Conservation (phyloP, 1,140 invertebrate species). For the Drosophila varians region DNA sequence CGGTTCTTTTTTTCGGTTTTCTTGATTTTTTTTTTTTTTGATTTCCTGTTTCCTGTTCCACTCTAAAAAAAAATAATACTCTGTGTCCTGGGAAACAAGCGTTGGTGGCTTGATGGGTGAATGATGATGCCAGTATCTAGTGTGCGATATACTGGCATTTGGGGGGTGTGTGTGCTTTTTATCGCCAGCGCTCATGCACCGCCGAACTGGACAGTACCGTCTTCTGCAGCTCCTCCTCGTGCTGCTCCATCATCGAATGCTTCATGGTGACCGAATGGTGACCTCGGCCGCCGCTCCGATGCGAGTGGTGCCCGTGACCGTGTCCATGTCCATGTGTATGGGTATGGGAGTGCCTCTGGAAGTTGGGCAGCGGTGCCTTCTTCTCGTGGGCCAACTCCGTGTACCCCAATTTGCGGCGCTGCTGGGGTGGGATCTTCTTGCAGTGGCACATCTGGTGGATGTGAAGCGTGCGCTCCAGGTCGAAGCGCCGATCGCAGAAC, state of each 20-base stretch:
- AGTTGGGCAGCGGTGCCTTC: slow-evolving; percentile 61
- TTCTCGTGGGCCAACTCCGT: slow-evolving; percentile 67
- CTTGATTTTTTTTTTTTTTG: background rate
- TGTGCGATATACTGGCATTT: too few species aligned
- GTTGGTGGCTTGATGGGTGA: background rate
- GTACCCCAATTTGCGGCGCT: slow-evolving; percentile 58
- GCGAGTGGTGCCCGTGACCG: background rate
- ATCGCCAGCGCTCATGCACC: slow-evolving; percentile 50
- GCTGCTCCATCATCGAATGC: slow-evolving; percentile 12
- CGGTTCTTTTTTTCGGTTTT: background rate
- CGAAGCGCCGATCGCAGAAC: slow-evolving; percentile 63
- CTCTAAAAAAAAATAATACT: too few species aligned
- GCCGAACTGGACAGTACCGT: slow-evolving; percentile 14
- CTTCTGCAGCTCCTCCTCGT: slow-evolving; percentile 20
- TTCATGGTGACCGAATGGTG: slow-evolving; percentile 1
- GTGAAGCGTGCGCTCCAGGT: slow-evolving; percentile 62
- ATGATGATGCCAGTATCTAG: too few species aligned
- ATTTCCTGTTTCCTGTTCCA: too few species aligned
- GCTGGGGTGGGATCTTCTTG: slow-evolving; percentile 63
- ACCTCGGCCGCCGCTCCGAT: background rate
- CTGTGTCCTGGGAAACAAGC: background rate
- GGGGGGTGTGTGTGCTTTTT: background rate
- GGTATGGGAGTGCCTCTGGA: slow-evolving; percentile 9
- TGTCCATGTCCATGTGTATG: background rate
- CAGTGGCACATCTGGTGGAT: slow-evolving; percentile 65